These are phyloP conservation scores for Cardiocondyla obscurior DNA, from an alignment of 1,140 invertebrate species.

Conservation along the genomic window DNA sequence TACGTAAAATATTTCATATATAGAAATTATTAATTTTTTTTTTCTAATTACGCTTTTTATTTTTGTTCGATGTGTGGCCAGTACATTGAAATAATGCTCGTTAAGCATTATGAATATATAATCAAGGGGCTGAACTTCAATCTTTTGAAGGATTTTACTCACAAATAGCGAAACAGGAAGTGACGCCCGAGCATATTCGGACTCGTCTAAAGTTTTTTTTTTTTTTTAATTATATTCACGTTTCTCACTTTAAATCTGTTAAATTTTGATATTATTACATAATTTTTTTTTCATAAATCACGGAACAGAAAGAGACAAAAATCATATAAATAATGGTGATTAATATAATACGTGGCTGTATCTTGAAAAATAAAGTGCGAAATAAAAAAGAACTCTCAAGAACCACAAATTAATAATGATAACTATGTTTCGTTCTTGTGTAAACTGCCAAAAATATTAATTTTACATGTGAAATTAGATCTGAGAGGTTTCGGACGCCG, in stretches of 20 bases:
- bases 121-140: conserved; percentile 22
- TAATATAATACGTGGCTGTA: not conserved
- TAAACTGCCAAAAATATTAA: not conserved
- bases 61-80: not conserved
- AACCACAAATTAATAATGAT: not conserved
- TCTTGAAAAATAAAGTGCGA: not conserved
- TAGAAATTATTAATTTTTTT: not conserved
- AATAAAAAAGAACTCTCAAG: not conserved
- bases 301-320: not conserved
- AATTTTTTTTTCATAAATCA: not conserved
- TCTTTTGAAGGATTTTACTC: conserved; percentile 4
- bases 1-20: not conserved
- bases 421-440: not conserved
- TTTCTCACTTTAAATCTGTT: not conserved
- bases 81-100: not conserved
- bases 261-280: not conserved
- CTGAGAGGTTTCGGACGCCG: not conserved
- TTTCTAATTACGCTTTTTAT: not conserved
- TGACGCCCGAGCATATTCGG: not conserved
- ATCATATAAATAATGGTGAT: not conserved
- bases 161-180: not conserved
- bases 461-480: not conserved
- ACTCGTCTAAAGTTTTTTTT: not conserved
- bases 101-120: not conserved
- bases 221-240: not conserved